phyloP scores from a whole-genome alignment of 2,888 invertebrate species.

The Geophilus truncorum region DNA sequence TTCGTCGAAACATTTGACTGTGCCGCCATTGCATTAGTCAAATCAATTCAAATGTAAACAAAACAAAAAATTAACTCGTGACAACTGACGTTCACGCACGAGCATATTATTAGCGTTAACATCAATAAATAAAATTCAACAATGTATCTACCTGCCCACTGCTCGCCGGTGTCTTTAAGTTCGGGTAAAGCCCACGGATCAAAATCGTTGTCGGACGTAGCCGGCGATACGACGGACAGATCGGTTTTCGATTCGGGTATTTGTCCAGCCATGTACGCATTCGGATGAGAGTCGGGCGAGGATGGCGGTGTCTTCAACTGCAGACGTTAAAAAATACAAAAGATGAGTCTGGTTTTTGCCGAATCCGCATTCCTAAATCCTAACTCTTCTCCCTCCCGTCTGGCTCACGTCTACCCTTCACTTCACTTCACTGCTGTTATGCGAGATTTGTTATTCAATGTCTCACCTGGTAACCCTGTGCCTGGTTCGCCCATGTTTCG shows the following conservation, averaged over 20 bases:
- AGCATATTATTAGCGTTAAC: too few species aligned
- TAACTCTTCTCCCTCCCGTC: background rate
- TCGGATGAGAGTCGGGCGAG: background rate
- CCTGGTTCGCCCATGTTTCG: background rate
- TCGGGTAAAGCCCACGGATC: conserved; percentile 41
- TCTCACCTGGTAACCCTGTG: background rate
- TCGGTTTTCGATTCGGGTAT: conserved; percentile 27
- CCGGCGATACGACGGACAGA: conserved; percentile 34
- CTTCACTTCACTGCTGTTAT: too few species aligned
- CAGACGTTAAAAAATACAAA: background rate
- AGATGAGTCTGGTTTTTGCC: background rate
- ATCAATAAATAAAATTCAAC: too few species aligned
- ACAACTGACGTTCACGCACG: background rate
- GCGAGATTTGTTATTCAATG: background rate
- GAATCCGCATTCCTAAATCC: background rate
- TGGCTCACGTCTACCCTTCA: too few species aligned
- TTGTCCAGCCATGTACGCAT: background rate
- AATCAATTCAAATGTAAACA: background rate
- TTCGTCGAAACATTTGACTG: background rate
- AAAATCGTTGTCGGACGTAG: conserved; percentile 35
- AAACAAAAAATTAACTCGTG: background rate
- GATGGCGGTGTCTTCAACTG: conserved; percentile 11
- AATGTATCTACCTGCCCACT: conserved; percentile 40
- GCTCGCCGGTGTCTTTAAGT: conserved; percentile 38
- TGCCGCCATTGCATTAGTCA: background rate